Percentiles rank a stretch among this genome's conserved stretches.
These are phyloP conservation scores for Lanistes nyassanus DNA, from an alignment of 1,140 invertebrate genomes.

Conservation along the genomic window DNA sequence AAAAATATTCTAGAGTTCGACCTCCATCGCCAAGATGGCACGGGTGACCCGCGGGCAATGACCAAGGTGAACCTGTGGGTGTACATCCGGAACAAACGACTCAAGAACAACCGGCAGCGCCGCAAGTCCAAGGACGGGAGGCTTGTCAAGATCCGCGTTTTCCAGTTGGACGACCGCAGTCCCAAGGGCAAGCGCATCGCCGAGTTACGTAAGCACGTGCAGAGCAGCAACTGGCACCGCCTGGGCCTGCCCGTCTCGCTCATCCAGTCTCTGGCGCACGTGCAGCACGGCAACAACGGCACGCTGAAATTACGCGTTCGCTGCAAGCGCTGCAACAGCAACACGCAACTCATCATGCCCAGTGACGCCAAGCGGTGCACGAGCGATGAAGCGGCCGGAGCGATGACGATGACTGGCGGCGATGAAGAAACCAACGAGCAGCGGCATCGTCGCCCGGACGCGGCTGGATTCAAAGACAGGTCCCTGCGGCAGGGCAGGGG, in stretches of 20 bases:
- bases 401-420: too few species aligned
- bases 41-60: background rate
- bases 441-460: too few species aligned
- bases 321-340: conserved; percentile 23
- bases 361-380: background rate
- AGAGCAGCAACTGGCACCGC: conserved; percentile 10
- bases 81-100: conserved; percentile 15
- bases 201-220: conserved; percentile 14
- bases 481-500: too few species aligned
- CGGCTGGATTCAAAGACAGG: too few species aligned
- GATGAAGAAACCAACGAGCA: too few species aligned
- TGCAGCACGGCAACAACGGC: conserved; percentile 6
- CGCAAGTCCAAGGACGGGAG: background rate
- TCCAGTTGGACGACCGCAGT: conserved; percentile 16
- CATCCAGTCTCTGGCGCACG: background rate
- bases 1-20: conserved; percentile 22
- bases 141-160: conserved; percentile 22
- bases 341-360: conserved; percentile 20
- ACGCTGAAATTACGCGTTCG: conserved; percentile 12
- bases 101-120: background rate
- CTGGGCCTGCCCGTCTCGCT: conserved; percentile 17
- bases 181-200: conserved; percentile 21
- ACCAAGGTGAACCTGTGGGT: conserved; percentile 16
- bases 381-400: background rate
- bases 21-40: background rate